Evolutionary conservation across 2,797 vertebrate genomes (phyloP).

Genomic region (Notolabrus celidotus): DNA sequence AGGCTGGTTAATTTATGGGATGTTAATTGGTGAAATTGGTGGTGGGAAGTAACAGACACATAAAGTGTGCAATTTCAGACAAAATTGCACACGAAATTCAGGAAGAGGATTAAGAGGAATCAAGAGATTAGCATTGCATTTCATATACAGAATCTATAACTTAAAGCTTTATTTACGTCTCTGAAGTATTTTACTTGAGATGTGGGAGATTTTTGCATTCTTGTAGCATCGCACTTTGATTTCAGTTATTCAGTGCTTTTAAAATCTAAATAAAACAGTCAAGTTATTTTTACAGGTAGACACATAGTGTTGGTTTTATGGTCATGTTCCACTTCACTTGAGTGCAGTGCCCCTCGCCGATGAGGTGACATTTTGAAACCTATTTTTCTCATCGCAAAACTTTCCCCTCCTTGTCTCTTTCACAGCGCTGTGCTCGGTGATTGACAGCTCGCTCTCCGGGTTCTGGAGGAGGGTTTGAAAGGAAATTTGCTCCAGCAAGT

Average conservation of each 20-base stretch:
- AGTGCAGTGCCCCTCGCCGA: slow-evolving; percentile 49
- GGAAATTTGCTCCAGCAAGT: slow-evolving; percentile 79
- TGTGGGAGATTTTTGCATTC: background rate
- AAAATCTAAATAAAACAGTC: slow-evolving; percentile 53
- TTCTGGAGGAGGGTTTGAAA: slow-evolving; percentile 75
- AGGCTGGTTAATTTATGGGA: slow-evolving; percentile 63
- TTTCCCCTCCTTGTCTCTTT: slow-evolving; percentile 75
- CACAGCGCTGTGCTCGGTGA: slow-evolving; percentile 74
- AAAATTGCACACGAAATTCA: no score
- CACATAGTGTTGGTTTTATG: slow-evolving; percentile 66
- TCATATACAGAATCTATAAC: background rate
- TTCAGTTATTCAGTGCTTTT: slow-evolving; percentile 26
- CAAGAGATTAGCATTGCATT: background rate
- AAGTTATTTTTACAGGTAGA: slow-evolving; percentile 65
- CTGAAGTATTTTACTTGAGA: slow-evolving; percentile 1
- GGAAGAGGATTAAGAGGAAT: slow-evolving; percentile 5
- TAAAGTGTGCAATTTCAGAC: no score
- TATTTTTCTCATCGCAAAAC: slow-evolving; percentile 78
- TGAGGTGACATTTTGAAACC: slow-evolving; percentile 85
- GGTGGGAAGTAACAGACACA: slow-evolving; percentile 34
- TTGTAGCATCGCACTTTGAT: background rate
- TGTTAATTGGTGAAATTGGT: slow-evolving; percentile 62
- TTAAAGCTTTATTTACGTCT: background rate
- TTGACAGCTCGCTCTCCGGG: slow-evolving; percentile 82
- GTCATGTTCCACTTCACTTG: slow-evolving; percentile 73